Evolutionary conservation across 2,113 vertebrate genomes (phyloP).

Genomic region (Fregetta grallaria): DNA sequence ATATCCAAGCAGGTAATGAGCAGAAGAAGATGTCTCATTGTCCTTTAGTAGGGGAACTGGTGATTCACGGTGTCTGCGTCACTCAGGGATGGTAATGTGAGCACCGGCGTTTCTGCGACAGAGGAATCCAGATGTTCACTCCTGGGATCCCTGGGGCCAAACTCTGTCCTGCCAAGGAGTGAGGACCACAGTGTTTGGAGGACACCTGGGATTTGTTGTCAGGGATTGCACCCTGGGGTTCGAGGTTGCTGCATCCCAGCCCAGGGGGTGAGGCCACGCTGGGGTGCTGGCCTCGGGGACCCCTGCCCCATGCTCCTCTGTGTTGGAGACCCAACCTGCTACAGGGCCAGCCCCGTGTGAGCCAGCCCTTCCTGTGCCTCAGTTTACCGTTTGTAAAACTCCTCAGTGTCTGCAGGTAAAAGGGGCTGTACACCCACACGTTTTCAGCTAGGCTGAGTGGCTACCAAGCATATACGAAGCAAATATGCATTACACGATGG

Average conservation of each 20-base stretch:
- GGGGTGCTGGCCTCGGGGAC: neutral
- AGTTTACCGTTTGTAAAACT: neutral
- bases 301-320: neutral
- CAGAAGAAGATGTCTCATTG: neutral
- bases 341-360: neutral
- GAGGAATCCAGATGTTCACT: neutral
- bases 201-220: neutral
- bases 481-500: rapidly evolving
- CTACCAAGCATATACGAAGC: rapidly evolving
- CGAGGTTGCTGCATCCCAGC: neutral
- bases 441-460: neutral
- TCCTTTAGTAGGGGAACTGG: neutral
- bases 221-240: neutral
- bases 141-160: neutral
- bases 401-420: neutral
- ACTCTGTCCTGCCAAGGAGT: neutral
- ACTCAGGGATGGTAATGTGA: neutral
- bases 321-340: neutral
- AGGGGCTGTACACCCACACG: neutral
- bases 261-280: neutral
- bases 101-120: rapidly evolving
- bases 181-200: neutral
- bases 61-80: neutral
- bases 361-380: neutral
- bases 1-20: neutral